Conservation (phyloP, 2,888 invertebrate genomes). For the Drosophila lacicola region DNA sequence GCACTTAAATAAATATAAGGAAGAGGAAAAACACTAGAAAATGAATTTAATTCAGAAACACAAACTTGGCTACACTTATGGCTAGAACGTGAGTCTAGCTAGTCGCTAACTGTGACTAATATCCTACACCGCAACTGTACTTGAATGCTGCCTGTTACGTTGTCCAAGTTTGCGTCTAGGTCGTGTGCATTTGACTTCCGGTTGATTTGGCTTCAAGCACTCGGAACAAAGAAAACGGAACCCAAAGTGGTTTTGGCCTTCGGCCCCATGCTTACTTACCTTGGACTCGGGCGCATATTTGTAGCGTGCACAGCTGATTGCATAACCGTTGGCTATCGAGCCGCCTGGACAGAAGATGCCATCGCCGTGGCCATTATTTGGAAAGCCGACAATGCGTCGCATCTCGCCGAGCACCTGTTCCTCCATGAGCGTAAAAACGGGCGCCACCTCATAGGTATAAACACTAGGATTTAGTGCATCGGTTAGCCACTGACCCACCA, state of each 20-base stretch:
- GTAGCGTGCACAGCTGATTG: constrained; percentile 93
- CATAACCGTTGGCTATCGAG: constrained; percentile 95
- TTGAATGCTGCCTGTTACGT: constrained; percentile 8
- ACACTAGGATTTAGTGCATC: constrained; percentile 94
- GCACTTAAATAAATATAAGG: too few relatives aligned
- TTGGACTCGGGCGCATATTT: constrained; percentile 90
- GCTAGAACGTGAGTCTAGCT: neutral
- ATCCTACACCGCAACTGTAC: constrained; percentile 16
- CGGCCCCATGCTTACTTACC: constrained; percentile 86
- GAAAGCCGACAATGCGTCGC: constrained; percentile 91
- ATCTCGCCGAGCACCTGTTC: constrained; percentile 92
- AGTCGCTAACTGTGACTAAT: constrained; percentile 5
- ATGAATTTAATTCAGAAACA: neutral
- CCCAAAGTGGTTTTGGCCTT: constrained; percentile 48
- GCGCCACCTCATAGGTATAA: constrained; percentile 95
- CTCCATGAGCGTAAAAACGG: constrained; percentile 95
- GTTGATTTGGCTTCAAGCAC: constrained; percentile 40
- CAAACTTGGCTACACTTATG: constrained; percentile 1
- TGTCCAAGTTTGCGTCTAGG: constrained; percentile 34
- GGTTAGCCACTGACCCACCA: constrained; percentile 93
- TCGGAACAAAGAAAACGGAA: constrained; percentile 5
- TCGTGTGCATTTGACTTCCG: constrained; percentile 47
- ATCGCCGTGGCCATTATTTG: constrained; percentile 90
- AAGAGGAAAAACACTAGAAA: too few relatives aligned
- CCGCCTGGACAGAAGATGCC: constrained; percentile 96